Evolutionary conservation across 2,797 vertebrate species (phyloP).

Genomic region (Phaenicophaeus curvirostris): DNA sequence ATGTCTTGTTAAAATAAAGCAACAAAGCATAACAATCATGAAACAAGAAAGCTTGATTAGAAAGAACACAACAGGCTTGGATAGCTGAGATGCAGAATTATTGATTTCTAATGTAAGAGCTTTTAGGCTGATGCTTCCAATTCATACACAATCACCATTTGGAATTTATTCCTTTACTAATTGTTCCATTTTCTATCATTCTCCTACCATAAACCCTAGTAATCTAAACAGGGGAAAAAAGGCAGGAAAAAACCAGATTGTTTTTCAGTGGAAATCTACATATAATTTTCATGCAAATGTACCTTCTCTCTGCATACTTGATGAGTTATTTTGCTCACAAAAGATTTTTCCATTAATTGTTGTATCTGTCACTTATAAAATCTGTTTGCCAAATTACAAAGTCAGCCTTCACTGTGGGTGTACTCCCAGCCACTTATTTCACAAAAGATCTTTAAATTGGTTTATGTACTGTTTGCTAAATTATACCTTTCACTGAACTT

Average conservation of each 20-base stretch:
- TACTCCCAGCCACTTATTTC: constrained; percentile 53
- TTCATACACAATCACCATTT: neutral
- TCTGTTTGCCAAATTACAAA: constrained; percentile 73
- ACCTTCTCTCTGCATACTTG: constrained; percentile 39
- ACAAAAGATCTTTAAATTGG: constrained; percentile 73
- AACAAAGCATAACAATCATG: constrained; percentile 38
- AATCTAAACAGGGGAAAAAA: neutral
- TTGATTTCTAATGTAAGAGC: neutral
- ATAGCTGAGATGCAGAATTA: neutral
- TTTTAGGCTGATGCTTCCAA: neutral
- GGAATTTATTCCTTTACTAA: neutral
- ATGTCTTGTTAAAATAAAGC: constrained; percentile 20
- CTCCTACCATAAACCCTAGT: neutral
- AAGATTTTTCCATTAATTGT: constrained; percentile 71
- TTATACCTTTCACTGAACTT: constrained; percentile 74
- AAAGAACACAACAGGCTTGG: neutral
- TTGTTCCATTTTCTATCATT: neutral
- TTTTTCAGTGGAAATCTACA: constrained; percentile 57
- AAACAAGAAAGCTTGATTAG: constrained; percentile 30
- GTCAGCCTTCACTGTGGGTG: constrained; percentile 51
- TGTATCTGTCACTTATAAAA: constrained; percentile 71
- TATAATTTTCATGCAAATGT: constrained; percentile 61
- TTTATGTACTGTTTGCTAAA: constrained; percentile 76
- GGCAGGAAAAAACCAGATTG: constrained; percentile 20
- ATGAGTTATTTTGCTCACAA: constrained; percentile 52